Conservation (phyloP, 2,888 invertebrate genomes). For the Acleris holmiana region DNA sequence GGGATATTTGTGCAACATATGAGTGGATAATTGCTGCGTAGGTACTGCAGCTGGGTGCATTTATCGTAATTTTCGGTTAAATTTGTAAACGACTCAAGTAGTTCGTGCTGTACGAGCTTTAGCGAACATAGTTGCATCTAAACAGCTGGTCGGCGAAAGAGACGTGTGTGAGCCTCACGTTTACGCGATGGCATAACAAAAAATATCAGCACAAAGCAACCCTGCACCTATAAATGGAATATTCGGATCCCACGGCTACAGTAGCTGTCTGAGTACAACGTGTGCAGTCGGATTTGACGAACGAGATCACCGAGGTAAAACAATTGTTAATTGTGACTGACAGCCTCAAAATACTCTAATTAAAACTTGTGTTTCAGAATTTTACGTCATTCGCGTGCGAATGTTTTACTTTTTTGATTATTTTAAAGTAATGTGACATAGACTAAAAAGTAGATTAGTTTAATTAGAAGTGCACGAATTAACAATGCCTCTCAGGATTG, state of each 20-base stretch:
- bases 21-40: constrained; percentile 56
- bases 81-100: constrained; percentile 63
- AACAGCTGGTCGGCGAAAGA: constrained; percentile 59
- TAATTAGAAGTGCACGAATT: constrained; percentile 3
- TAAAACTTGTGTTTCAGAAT: neutral
- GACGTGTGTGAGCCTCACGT: constrained; percentile 72
- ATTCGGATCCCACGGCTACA: constrained; percentile 70
- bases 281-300: constrained; percentile 60
- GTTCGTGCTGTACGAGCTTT: constrained; percentile 61
- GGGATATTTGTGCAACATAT: constrained; percentile 59
- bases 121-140: constrained; percentile 59
- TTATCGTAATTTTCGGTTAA: constrained; percentile 66
- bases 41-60: constrained; percentile 52
- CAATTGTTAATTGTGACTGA: constrained; percentile 37
- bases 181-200: constrained; percentile 74
- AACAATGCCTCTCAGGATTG: neutral
- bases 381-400: constrained; percentile 4
- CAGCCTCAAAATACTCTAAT: constrained; percentile 14
- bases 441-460: constrained; percentile 3
- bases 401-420: constrained; percentile 8
- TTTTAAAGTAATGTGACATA: constrained; percentile 1
- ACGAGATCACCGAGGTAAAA: constrained; percentile 49
- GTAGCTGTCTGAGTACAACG: constrained; percentile 63
- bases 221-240: constrained; percentile 77
- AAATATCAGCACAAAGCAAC: constrained; percentile 70